phyloP scores from a whole-genome alignment of 2,113 vertebrate genomes.

The Riparia riparia region DNA sequence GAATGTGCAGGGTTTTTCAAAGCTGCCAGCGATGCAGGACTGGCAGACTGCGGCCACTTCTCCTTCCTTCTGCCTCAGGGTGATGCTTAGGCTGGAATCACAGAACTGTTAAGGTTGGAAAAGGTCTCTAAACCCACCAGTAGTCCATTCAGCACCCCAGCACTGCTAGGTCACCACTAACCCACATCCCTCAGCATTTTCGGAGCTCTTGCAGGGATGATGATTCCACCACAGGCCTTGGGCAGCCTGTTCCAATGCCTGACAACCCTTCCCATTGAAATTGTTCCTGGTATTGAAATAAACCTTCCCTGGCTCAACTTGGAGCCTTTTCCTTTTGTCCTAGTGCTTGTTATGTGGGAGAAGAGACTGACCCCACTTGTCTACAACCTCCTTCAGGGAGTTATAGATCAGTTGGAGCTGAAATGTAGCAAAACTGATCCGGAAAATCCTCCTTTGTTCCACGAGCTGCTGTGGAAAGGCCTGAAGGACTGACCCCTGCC shows the following conservation, averaged over 20 bases:
- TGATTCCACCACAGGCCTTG: neutral
- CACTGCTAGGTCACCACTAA: neutral
- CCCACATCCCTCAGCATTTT: rapidly evolving
- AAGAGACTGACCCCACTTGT: neutral
- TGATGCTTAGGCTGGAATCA: neutral
- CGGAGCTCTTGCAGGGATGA: too few species aligned
- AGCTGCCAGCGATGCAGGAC: neutral
- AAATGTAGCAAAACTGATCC: neutral
- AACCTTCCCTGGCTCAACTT: neutral
- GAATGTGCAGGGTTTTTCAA: neutral
- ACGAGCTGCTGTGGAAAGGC: neutral
- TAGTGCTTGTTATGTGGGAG: neutral
- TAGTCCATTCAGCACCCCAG: neutral
- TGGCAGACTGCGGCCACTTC: neutral
- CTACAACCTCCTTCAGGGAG: neutral
- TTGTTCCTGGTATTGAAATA: neutral
- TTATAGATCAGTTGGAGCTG: neutral
- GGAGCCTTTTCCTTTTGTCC: neutral
- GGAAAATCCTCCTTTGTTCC: neutral
- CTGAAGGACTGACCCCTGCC: neutral
- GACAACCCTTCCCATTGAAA: neutral
- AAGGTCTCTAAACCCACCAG: neutral
- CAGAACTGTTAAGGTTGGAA: neutral
- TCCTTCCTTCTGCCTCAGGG: neutral
- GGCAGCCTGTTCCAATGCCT: neutral